These are phyloP conservation scores for Todiramphus chloris DNA, from an alignment of 2,113 vertebrate genomes.

Conservation along the genomic window DNA sequence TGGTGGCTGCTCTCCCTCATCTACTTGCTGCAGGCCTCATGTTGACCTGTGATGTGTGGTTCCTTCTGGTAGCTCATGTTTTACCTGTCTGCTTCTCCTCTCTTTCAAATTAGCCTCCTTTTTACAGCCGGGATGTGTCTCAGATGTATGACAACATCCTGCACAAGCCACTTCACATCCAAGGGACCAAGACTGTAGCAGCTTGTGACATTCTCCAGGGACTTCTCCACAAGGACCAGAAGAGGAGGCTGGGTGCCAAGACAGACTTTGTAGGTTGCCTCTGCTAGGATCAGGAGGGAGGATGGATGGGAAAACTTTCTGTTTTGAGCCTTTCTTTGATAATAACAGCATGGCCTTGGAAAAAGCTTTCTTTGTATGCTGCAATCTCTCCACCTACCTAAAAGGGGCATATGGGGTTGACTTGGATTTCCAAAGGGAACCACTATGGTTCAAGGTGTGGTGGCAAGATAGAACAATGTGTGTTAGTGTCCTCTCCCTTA, in stretches of 20 bases:
- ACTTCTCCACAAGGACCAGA: slow-evolving; percentile 95
- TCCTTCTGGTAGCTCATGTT: neutral
- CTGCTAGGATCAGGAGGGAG: neutral
- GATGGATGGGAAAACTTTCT: neutral
- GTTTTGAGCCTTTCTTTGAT: neutral
- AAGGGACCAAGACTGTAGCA: slow-evolving; percentile 87
- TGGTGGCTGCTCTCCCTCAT: neutral
- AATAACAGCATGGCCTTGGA: neutral
- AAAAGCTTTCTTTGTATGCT: neutral
- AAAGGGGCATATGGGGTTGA: neutral
- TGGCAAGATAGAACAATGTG: neutral
- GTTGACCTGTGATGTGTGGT: neutral
- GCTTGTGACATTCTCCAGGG: slow-evolving; percentile 87
- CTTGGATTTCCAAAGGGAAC: neutral
- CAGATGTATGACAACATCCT: slow-evolving; percentile 98
- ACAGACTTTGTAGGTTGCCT: slow-evolving; percentile 90
- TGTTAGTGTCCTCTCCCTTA: neutral
- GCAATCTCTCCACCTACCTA: neutral
- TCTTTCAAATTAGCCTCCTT: slow-evolving; percentile 87
- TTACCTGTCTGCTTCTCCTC: slow-evolving; percentile 16
- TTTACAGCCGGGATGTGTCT: slow-evolving; percentile 89
- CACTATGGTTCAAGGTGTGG: neutral
- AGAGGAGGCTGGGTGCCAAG: slow-evolving; percentile 88
- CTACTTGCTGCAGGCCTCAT: neutral
- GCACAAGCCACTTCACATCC: slow-evolving; percentile 87